phyloP scores from a whole-genome alignment of 2,797 vertebrate species.

The Pampus argenteus region DNA sequence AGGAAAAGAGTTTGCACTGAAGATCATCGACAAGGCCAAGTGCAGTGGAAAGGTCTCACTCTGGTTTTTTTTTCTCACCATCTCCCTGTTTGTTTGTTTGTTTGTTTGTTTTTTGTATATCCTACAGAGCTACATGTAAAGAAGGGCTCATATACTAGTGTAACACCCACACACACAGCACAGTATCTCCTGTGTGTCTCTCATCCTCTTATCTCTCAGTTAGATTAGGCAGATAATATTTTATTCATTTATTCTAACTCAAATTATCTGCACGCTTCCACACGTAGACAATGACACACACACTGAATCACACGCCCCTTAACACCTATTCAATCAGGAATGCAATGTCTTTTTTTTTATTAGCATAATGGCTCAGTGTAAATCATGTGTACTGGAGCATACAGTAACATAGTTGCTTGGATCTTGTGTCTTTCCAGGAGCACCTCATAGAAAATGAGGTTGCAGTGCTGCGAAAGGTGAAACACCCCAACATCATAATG shows the following conservation, averaged over 20 bases:
- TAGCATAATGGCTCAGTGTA: slow-evolving; percentile 14
- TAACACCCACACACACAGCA: slow-evolving; percentile 30
- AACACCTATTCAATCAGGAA: slow-evolving; percentile 32
- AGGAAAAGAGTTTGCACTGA: slow-evolving; percentile 96
- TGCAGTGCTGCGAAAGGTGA: slow-evolving; percentile 93
- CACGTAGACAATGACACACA: slow-evolving; percentile 5
- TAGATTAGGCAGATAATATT: slow-evolving; percentile 33
- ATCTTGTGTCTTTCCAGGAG: slow-evolving; percentile 83
- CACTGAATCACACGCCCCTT: slow-evolving; percentile 11
- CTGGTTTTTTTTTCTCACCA: background rate
- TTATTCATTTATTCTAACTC: slow-evolving; percentile 50
- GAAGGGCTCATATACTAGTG: slow-evolving; percentile 8
- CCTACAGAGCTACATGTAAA: slow-evolving; percentile 2
- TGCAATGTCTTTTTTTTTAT: slow-evolving; percentile 1
- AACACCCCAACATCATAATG: slow-evolving; percentile 99
- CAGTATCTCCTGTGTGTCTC: slow-evolving; percentile 14
- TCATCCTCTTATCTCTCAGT: slow-evolving; percentile 45
- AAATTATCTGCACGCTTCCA: slow-evolving; percentile 33
- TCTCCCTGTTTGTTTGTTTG: slow-evolving; percentile 1
- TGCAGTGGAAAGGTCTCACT: slow-evolving; percentile 94
- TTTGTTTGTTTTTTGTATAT: background rate
- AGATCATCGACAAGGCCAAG: slow-evolving; percentile 98
- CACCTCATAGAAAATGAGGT: slow-evolving; percentile 98
- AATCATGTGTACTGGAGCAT: background rate
- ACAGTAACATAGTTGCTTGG: background rate